phyloP scores from a whole-genome alignment of 2,797 vertebrate species.

The Buceros bicornis region DNA sequence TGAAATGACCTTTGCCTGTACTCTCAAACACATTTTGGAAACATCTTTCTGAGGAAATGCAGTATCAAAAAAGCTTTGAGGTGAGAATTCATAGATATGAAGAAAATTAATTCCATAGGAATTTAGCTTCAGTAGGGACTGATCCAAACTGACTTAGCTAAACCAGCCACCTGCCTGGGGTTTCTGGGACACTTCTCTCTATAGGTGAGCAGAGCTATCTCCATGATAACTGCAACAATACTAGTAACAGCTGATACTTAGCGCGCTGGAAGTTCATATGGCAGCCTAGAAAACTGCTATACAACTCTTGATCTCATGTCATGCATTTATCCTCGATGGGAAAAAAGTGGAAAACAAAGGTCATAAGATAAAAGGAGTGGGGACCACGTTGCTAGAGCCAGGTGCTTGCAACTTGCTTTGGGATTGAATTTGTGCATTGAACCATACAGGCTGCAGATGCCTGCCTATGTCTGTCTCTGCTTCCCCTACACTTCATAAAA shows the following conservation, averaged over 20 bases:
- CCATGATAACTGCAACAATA: not conserved
- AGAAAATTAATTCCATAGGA: not conserved
- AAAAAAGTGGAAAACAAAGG: not conserved
- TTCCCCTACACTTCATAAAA: not conserved
- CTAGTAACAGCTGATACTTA: not conserved
- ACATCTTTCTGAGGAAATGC: not conserved
- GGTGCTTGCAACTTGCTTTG: not conserved
- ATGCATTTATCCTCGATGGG: not conserved
- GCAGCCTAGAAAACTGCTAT: not conserved
- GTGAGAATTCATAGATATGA: not conserved
- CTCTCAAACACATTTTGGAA: not conserved
- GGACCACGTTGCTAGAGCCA: not conserved
- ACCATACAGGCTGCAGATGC: not conserved
- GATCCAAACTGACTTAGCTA: not conserved
- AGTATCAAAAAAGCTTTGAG: not conserved
- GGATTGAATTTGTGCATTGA: conserved; percentile 40
- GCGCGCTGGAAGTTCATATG: not conserved
- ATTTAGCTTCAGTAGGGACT: not conserved
- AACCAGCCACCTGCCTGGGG: not conserved
- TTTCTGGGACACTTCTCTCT: not conserved
- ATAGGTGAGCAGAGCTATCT: not conserved
- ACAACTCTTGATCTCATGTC: not conserved
- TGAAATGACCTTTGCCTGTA: not conserved
- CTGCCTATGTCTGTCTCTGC: conserved; percentile 3
- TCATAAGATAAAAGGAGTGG: not conserved